Base-by-base conservation (phyloP, 2,113 vertebrate species). In the Zapus hudsonius region DNA sequence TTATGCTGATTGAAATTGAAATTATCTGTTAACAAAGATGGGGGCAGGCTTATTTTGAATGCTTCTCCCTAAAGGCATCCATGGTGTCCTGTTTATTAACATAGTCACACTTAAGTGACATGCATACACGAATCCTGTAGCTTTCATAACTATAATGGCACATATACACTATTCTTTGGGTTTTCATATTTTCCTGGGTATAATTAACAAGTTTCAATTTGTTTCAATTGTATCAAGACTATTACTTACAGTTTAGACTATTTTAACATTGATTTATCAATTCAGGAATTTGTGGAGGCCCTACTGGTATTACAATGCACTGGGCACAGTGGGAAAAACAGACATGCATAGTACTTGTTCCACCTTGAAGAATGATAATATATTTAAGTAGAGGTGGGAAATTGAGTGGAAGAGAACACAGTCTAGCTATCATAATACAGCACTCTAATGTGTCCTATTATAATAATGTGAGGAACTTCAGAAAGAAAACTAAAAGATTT, bases 171-270 rank as follows among this genome's bases (percentile, higher is more conserved):
- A 61, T 91, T 31, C 79, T 64, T 87, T 67, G 66, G 64, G 70
- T 93, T 92, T 97, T 90, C 92, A 52, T 94, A 95, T 95, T 96
- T 96, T 31, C 70, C 73, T 93, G 66, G 40, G 44, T 85, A 73
- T 92, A 88, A 52, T 95, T 94, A 96, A 79, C 70, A 90, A 89
- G 52, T 90, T 67, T 90, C 22, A 86, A 95, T 74, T 79, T n/a
- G n/a, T n/a, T n/a, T 25, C 67, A 67, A 52, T 38, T 20, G 55
- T 29, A 59, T 15, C 31, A 80, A 3, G 52, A 52, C 52, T 85
- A 79, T 95, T 52, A 67, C 78, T 94, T 85, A 83, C 3, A 88
- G 31, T 74, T 94, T 78, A 93, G 64, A 90, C 36, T 52, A 57
- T 87, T 83, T 92, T 90, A 93, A 83, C 13, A 74, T 95, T 84